These are phyloP conservation scores for Coranthus polyacanthus DNA, from an alignment of 2,797 vertebrate species.

Conservation along the genomic window DNA sequence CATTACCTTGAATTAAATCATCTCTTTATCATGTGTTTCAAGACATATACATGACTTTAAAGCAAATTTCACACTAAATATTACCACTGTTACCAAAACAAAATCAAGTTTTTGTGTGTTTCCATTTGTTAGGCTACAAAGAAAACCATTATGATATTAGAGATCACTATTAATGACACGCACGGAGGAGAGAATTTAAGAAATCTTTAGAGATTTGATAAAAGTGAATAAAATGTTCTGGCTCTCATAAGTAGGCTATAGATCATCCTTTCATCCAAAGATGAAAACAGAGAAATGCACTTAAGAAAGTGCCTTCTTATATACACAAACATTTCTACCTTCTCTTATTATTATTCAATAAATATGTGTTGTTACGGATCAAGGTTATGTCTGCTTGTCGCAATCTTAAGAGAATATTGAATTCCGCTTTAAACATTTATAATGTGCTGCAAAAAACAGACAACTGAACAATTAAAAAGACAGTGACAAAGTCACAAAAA, in stretches of 20 bases:
- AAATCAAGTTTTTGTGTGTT: neutral
- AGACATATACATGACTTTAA: neutral
- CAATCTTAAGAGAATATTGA: neutral
- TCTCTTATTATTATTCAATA: slow-evolving; percentile 1
- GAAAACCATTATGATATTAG: neutral
- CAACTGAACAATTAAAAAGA: neutral
- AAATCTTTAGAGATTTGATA: slow-evolving; percentile 28
- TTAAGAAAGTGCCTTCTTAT: too few relatives aligned
- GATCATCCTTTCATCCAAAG: slow-evolving; percentile 20
- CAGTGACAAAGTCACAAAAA: neutral
- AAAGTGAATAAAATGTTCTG: slow-evolving; percentile 1
- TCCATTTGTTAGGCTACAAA: neutral
- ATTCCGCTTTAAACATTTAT: neutral
- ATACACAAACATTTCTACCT: neutral
- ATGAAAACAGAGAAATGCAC: slow-evolving; percentile 24
- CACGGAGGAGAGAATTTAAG: neutral
- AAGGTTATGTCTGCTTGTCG: neutral
- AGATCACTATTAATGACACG: neutral
- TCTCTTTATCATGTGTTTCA: neutral
- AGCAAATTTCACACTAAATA: neutral
- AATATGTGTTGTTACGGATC: neutral
- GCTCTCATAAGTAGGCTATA: slow-evolving; percentile 1
- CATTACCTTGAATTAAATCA: slow-evolving; percentile 2
- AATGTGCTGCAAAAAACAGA: neutral
- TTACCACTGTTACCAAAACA: neutral